Conservation (phyloP, 2,888 invertebrate species). For the Pycnomerus fuliginosus region DNA sequence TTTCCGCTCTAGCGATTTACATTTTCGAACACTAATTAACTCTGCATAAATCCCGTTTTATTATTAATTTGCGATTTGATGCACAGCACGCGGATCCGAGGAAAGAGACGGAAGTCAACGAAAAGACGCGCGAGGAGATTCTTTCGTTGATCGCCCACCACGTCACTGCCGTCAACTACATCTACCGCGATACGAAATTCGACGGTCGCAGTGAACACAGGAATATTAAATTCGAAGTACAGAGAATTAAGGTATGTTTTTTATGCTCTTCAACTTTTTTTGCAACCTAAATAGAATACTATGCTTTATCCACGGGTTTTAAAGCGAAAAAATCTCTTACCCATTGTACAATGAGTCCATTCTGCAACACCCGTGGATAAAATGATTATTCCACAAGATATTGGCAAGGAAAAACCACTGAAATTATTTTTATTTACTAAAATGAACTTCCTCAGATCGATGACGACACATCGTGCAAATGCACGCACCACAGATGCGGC, state of each 20-base stretch:
- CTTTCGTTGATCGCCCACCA: slow-evolving; percentile 96
- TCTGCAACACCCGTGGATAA: too few species aligned
- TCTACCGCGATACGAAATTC: slow-evolving; percentile 93
- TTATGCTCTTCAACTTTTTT: not conserved
- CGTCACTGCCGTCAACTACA: slow-evolving; percentile 97
- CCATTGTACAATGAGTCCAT: not conserved
- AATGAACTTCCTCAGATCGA: slow-evolving; percentile 69
- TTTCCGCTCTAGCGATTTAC: too few species aligned
- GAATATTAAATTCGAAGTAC: slow-evolving; percentile 96
- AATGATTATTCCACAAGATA: not conserved
- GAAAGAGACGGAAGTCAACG: slow-evolving; percentile 69
- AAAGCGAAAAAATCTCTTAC: not conserved
- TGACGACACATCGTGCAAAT: slow-evolving; percentile 78
- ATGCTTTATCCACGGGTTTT: too few species aligned
- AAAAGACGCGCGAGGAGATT: slow-evolving; percentile 96
- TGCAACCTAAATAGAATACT: slow-evolving; percentile 1
- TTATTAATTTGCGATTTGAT: too few species aligned
- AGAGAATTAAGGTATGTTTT: slow-evolving; percentile 68
- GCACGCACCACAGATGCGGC: slow-evolving; percentile 58
- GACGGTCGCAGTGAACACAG: slow-evolving; percentile 87
- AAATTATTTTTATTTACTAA: not conserved
- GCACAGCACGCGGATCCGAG: slow-evolving; percentile 70
- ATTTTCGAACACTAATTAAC: too few species aligned
- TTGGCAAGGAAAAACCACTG: not conserved
- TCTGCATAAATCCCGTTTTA: too few species aligned